Evolutionary conservation across 2,113 vertebrate species (phyloP), one percentile per base, ranked within the genome.

Genomic region (Amblyopsis rosae): DNA sequence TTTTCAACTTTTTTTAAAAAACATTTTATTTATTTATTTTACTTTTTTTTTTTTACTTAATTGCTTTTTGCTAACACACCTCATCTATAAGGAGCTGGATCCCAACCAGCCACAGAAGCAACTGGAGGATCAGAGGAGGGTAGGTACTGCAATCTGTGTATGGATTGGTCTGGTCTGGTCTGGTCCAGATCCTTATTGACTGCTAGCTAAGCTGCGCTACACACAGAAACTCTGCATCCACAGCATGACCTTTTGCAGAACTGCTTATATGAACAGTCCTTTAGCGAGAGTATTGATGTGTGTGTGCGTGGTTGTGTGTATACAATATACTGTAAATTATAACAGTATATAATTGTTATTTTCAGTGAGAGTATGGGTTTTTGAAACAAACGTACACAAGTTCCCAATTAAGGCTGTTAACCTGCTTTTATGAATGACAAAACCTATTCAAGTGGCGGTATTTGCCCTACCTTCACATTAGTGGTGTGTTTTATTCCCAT

Each of bases 101-200:
- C 94, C 95, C 88, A 96, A 89, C 91, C 95, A 93, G 90, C 96
- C 95, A 4, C 95, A 95, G 95, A 96, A 96, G 92, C 96, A 96
- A 75, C 93, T 97, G 95, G 96, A 99, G 90, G 97, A 99, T 92
- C 94, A 97, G 80, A 96, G 91, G 92, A 94, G 98, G 97, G 98
- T 99, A 98, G 46, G 98, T 98, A 95, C 79, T 63, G 54, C 65
- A 69, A 50, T 51, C 62, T 79, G 69, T 62, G 69, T 81, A 65
- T 57, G 62, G 63, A 50, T 62, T 58, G 78, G 66, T 77, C 64
- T 69, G 75, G 66, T 77, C 64, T 69, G 75, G 58, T 71, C 32
- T 66, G 41, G 56, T 54, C 57, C 32, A n/a, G 41, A 69, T 6
- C 67, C 81, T 59, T 59, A 65, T 48, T 26, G 26, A 70, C 59